These are phyloP conservation scores for Bombus polaris DNA, from an alignment of 1,140 invertebrate species.

Conservation along the genomic window DNA sequence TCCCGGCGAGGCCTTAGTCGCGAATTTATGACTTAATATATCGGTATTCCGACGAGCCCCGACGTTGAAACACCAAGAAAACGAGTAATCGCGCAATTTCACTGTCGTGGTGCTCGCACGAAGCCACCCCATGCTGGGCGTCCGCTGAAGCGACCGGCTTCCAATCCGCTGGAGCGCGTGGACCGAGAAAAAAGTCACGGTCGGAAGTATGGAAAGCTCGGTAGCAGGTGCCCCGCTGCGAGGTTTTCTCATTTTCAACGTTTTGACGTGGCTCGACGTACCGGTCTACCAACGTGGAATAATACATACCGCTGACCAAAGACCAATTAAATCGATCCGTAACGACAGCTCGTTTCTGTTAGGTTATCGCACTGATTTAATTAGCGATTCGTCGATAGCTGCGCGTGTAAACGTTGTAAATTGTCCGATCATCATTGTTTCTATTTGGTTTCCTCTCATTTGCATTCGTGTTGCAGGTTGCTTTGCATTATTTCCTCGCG, in stretches of 20 bases:
- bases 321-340: constrained; percentile 67
- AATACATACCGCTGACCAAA: constrained; percentile 38
- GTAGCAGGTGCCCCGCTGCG: constrained; percentile 55
- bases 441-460: constrained; percentile 5
- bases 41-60: not conserved
- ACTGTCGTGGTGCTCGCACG: constrained; percentile 28
- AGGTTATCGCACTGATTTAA: constrained; percentile 68
- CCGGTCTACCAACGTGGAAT: constrained; percentile 30
- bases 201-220: constrained; percentile 35
- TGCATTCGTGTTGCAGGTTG: not conserved
- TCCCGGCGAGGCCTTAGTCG: not conserved
- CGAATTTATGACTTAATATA: constrained; percentile 41
- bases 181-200: constrained; percentile 30
- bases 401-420: not conserved
- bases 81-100: constrained; percentile 47
- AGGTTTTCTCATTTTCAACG: constrained; percentile 43
- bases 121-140: constrained; percentile 41
- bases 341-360: constrained; percentile 38
- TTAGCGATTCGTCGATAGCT: constrained; percentile 61
- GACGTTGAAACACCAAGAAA: constrained; percentile 45
- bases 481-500: not conserved
- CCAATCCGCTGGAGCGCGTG: constrained; percentile 17
- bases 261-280: constrained; percentile 43
- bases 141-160: not conserved
- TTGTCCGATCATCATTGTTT: not conserved